Conservation (phyloP, 2,113 vertebrate genomes). For the Xerus inauris region DNA sequence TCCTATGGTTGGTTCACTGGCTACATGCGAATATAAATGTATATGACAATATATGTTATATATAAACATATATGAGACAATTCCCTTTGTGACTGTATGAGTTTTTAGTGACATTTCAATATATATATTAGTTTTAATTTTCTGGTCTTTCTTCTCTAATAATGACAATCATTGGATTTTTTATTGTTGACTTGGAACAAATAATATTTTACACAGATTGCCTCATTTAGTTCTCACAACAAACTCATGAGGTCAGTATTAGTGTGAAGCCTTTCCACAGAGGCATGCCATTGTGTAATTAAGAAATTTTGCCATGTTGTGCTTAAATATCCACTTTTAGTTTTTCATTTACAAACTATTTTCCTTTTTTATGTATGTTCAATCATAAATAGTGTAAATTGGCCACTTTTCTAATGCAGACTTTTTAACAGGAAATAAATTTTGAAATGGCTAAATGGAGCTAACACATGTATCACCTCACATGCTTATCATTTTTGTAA, state of each 20-base stretch:
- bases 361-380: not conserved
- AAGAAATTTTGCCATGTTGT: not conserved
- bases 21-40: not conserved
- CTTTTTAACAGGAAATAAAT: not conserved
- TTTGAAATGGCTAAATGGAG: no score
- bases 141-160: not conserved
- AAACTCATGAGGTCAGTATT: not conserved
- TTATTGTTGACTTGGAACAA: not conserved
- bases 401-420: not conserved
- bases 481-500: no score
- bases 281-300: not conserved
- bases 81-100: not conserved
- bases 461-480: no score
- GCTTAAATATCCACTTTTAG: not conserved
- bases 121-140: not conserved
- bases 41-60: no score
- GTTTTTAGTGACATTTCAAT: not conserved
- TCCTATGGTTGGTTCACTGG: not conserved
- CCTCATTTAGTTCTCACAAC: not conserved
- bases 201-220: not conserved
- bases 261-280: no score
- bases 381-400: not conserved
- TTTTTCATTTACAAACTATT: not conserved
- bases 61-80: not conserved
- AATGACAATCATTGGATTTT: not conserved